Evolutionary conservation across 2,888 invertebrate species (phyloP).

Genomic region (Strigamia crassipes): DNA sequence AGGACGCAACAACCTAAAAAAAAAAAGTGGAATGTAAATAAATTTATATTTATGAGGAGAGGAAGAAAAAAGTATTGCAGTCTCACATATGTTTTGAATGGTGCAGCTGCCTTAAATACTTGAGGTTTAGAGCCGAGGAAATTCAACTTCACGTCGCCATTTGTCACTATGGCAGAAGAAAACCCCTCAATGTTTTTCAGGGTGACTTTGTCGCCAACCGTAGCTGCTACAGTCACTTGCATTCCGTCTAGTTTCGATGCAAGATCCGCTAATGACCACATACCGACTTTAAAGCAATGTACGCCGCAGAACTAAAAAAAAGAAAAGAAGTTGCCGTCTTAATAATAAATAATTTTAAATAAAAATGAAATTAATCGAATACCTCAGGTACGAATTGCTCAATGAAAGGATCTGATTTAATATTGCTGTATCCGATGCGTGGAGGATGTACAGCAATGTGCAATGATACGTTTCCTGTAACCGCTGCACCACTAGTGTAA

Average conservation of each 20-base stretch:
- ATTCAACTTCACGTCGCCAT: constrained; percentile 78
- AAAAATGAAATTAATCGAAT: not conserved
- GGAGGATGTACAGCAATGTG: constrained; percentile 77
- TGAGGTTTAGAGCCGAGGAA: constrained; percentile 90
- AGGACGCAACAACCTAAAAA: constrained; percentile 78
- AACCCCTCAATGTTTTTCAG: constrained; percentile 85
- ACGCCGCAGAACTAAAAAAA: constrained; percentile 79
- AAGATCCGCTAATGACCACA: constrained; percentile 73
- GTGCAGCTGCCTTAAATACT: constrained; percentile 94
- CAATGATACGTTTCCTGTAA: constrained; percentile 82
- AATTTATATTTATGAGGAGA: not conserved
- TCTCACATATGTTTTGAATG: constrained; percentile 80
- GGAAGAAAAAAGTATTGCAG: constrained; percentile 33
- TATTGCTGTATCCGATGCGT: constrained; percentile 53
- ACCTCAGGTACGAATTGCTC: constrained; percentile 48
- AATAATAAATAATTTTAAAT: not conserved
- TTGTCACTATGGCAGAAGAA: constrained; percentile 83
- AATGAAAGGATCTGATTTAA: constrained; percentile 36
- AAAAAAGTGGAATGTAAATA: not conserved
- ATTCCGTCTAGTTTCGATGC: constrained; percentile 73
- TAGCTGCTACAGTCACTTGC: constrained; percentile 81
- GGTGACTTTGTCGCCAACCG: constrained; percentile 83
- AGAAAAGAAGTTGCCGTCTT: constrained; percentile 51
- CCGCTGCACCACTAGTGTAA: constrained; percentile 91
- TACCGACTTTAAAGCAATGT: constrained; percentile 83